These are phyloP conservation scores for Camelus dromedarius DNA, from an alignment of 2,113 vertebrate species.

Conservation along the genomic window DNA sequence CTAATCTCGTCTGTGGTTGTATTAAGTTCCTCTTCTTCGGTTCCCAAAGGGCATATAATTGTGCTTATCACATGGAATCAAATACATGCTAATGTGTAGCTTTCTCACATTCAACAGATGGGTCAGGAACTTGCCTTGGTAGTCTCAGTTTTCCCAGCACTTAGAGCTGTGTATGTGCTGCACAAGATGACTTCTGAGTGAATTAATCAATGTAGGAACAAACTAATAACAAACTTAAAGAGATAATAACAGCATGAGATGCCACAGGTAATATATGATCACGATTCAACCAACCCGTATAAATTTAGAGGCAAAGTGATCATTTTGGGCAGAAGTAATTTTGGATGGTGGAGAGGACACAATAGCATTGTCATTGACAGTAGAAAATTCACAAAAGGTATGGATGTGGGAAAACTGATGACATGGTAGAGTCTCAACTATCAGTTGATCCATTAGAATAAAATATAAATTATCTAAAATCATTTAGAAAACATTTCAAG, in stretches of 20 bases:
- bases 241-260: not conserved
- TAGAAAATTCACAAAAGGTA: not conserved
- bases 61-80: not conserved
- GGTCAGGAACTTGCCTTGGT: not conserved
- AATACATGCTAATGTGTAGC: not conserved
- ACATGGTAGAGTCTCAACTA: not conserved
- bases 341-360: not conserved
- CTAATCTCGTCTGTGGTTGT: not conserved
- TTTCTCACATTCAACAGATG: not conserved
- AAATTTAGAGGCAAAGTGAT: not conserved
- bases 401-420: not conserved
- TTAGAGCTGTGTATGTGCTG: not conserved
- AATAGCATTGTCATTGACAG: not conserved
- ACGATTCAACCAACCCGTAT: constrained; percentile 13
- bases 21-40: not conserved
- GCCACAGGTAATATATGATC: constrained; percentile 48
- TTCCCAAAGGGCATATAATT: not conserved
- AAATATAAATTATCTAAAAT: not conserved
- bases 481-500: constrained; percentile 18
- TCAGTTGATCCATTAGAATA: not conserved
- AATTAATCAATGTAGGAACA: constrained; percentile 25
- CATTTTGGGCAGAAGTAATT: not conserved
- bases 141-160: not conserved
- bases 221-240: constrained; percentile 13
- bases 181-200: constrained; percentile 8